Conservation (phyloP, 2,888 invertebrate species). For the Aelia acuminata region DNA sequence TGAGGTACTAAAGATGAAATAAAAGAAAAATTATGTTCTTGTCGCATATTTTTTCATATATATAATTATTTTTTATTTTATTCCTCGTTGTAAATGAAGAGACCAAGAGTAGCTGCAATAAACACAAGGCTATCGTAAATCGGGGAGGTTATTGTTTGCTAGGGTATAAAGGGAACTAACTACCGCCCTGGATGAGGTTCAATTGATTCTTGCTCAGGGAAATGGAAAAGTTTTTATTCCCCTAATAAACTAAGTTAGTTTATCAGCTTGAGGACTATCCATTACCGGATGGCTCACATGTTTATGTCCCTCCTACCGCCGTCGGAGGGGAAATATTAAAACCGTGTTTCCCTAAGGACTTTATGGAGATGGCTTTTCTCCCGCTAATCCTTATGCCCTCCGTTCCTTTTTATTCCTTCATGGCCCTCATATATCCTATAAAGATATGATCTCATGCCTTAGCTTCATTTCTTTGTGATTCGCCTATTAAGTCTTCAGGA, state of each 20-base stretch:
- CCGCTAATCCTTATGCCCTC: not conserved
- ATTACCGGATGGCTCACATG: not conserved
- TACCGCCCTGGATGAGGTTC: not conserved
- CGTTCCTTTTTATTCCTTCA: not conserved
- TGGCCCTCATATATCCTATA: not conserved
- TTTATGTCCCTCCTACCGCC: not conserved
- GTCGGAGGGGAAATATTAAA: not conserved
- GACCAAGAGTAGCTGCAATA: not conserved
- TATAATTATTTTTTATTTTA: not conserved
- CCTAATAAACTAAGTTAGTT: conserved; percentile 29
- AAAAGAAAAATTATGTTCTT: not conserved
- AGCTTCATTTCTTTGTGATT: too few species aligned
- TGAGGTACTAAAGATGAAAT: not conserved
- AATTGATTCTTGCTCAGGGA: conserved; percentile 34
- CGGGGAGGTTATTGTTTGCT: not conserved
- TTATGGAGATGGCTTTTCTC: not conserved
- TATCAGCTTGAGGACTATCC: conserved; percentile 21
- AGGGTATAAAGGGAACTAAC: conserved; percentile 14
- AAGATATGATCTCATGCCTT: not conserved
- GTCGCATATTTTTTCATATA: not conserved
- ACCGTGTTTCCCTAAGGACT: not conserved
- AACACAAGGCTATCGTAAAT: conserved; percentile 9
- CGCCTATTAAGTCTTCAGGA: not conserved
- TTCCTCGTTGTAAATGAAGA: not conserved
- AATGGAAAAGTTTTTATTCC: conserved; percentile 39